These are phyloP conservation scores for Cliona cf. orientalis DNA, from an alignment of 37 sponge, comb jelly and placozoan species.

Conservation along the genomic window DNA sequence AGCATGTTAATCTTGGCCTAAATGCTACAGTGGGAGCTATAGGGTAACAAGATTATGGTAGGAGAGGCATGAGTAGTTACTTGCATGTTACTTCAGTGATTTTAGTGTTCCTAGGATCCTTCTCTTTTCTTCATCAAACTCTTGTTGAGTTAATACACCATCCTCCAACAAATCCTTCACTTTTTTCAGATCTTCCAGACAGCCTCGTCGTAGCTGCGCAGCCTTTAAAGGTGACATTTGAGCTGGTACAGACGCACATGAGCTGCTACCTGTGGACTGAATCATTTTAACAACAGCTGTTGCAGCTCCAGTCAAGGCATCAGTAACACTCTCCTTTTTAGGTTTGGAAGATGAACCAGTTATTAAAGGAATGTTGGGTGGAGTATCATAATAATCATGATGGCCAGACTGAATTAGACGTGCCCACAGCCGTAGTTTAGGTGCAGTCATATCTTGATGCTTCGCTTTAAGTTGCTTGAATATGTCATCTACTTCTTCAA, in stretches of 20 bases:
- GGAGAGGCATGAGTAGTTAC: neutral
- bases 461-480: constrained; percentile 6
- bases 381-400: constrained; percentile 28
- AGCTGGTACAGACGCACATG: neutral
- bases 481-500: constrained; percentile 12
- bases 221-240: constrained; percentile 25
- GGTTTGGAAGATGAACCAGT: constrained; percentile 1
- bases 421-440: constrained; percentile 33
- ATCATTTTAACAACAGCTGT: constrained; percentile 2
- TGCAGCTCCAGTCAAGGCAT: constrained; percentile 18
- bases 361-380: constrained; percentile 22
- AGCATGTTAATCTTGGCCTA: too few species aligned
- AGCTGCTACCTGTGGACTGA: neutral
- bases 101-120: neutral
- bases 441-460: constrained; percentile 23
- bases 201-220: constrained; percentile 9
- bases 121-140: constrained; percentile 22
- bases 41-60: too few species aligned
- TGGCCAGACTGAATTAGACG: constrained; percentile 19
- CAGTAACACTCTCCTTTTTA: constrained; percentile 6
- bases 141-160: constrained; percentile 16
- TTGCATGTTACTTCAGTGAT: neutral
- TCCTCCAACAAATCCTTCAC: constrained; percentile 22
- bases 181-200: constrained; percentile 31
- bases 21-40: too few species aligned